Percentiles rank a stretch among this genome's conserved stretches.
Conservation (phyloP, 37 sponge, comb jelly and placozoan species). For the Bolinopsis microptera region DNA sequence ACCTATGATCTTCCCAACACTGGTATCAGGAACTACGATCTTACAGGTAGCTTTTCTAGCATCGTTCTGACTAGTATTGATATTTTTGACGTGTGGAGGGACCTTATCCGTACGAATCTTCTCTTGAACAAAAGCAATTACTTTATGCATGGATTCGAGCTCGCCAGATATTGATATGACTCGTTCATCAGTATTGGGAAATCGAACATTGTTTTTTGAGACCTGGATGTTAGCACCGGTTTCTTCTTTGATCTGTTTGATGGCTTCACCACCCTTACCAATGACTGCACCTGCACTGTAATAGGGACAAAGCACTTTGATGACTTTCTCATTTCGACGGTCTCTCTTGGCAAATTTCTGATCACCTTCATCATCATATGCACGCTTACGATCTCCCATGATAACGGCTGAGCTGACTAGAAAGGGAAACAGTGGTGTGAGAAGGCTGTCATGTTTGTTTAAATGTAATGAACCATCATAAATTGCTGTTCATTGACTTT, state of each 20-base stretch:
- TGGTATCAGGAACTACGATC: slow-evolving; percentile 84
- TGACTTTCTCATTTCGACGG: slow-evolving; percentile 41
- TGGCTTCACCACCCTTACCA: slow-evolving; percentile 81
- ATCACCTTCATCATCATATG: slow-evolving; percentile 22
- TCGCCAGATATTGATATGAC: slow-evolving; percentile 76
- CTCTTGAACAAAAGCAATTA: slow-evolving; percentile 33
- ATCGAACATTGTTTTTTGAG: slow-evolving; percentile 77
- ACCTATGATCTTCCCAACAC: slow-evolving; percentile 88
- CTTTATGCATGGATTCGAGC: slow-evolving; percentile 57
- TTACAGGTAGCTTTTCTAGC: slow-evolving; percentile 61
- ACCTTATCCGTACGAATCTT: slow-evolving; percentile 34
- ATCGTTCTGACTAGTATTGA: slow-evolving; percentile 27
- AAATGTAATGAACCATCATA: no score
- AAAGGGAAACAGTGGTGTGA: neutral
- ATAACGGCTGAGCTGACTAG: neutral
- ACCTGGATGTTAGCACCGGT: slow-evolving; percentile 78
- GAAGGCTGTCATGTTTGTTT: neutral
- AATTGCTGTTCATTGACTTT: no score
- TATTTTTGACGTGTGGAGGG: slow-evolving; percentile 35
- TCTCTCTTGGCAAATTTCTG: slow-evolving; percentile 34
- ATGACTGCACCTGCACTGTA: slow-evolving; percentile 85
- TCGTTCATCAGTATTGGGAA: slow-evolving; percentile 81
- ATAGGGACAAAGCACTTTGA: slow-evolving; percentile 85
- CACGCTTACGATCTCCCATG: slow-evolving; percentile 33
- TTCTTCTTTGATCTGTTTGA: slow-evolving; percentile 75